A percentile compares a stretch with the other conserved stretches of the same genome.
These are phyloP conservation scores for Donacobius atricapilla DNA, from an alignment of 2,113 vertebrate genomes.

Conservation along the genomic window DNA sequence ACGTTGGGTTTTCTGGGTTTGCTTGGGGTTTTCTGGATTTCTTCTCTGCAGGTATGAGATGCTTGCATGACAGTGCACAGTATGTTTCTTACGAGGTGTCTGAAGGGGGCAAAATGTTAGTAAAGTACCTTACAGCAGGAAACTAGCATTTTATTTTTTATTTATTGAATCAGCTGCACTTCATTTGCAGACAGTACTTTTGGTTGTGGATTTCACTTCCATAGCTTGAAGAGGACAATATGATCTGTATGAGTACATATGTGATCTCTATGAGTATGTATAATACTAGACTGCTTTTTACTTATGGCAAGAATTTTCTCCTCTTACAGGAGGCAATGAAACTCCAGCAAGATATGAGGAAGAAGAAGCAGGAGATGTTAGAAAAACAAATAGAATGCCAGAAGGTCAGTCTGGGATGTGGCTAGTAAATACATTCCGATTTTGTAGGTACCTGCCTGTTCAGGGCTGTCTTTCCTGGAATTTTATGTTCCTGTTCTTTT, in stretches of 20 bases:
- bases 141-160: background rate
- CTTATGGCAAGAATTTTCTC: background rate
- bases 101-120: background rate
- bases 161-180: background rate
- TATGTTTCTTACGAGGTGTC: background rate
- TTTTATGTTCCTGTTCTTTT: background rate
- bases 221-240: background rate
- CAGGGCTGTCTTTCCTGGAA: background rate
- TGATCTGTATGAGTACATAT: background rate
- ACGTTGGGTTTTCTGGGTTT: background rate
- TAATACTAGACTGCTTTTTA: background rate
- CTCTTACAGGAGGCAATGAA: slow-evolving; percentile 87
- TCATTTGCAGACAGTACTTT: background rate
- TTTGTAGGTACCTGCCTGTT: background rate
- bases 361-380: slow-evolving; percentile 96
- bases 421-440: background rate
- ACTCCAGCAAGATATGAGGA: slow-evolving; percentile 96
- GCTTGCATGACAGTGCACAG: background rate
- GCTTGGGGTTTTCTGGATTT: background rate
- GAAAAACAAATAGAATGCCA: slow-evolving; percentile 97
- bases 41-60: background rate
- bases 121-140: background rate
- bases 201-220: background rate
- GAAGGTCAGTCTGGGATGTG: slow-evolving; percentile 79
- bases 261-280: background rate